Conservation (phyloP, 2,797 vertebrate genomes). For the Microtus californicus region DNA sequence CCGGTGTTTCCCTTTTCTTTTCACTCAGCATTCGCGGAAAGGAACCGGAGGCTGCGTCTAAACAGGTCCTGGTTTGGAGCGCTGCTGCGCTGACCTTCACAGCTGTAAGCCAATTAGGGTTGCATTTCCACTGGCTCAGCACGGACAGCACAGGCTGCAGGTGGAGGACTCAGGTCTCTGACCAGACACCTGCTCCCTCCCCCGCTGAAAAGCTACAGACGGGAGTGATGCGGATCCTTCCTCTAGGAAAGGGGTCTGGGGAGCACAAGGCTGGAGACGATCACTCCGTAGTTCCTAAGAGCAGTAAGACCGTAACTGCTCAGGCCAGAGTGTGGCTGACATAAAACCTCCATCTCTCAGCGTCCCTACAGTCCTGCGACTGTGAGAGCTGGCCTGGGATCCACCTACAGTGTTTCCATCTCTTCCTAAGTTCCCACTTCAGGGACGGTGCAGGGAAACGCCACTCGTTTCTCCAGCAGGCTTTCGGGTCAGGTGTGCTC, state of each 20-base stretch:
- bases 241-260: background rate
- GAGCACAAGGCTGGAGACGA: background rate
- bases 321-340: slow-evolving; percentile 11
- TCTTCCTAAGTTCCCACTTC: slow-evolving; percentile 47
- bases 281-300: background rate
- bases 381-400: background rate
- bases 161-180: background rate
- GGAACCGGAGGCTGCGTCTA: background rate
- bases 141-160: background rate
- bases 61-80: background rate
- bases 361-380: background rate
- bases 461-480: slow-evolving; percentile 45
- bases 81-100: background rate
- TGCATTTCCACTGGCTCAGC: background rate
- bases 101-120: background rate
- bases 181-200: background rate
- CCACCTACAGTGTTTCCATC: background rate
- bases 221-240: background rate
- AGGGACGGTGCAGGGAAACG: slow-evolving; percentile 53
- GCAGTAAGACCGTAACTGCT: background rate
- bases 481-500: slow-evolving; percentile 78
- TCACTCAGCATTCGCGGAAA: background rate
- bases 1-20: background rate
- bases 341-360: slow-evolving; percentile 14
- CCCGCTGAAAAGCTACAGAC: background rate